Evolutionary conservation across 2,113 vertebrate genomes (phyloP).

Genomic region (Cololabis saira): DNA sequence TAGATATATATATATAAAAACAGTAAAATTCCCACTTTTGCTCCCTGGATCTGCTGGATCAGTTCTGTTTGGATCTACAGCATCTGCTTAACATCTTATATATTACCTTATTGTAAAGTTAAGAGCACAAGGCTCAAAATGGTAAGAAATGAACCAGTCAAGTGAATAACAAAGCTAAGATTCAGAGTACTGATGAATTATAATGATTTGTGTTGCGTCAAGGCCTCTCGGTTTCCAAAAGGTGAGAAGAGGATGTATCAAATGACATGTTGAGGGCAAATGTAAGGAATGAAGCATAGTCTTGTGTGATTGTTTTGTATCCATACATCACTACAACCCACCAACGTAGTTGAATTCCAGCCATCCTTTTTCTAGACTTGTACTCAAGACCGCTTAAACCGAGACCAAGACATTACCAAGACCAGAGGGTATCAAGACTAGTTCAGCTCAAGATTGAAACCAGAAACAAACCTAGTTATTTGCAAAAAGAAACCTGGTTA

Average conservation of each 20-base stretch:
- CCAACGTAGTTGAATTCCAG: constrained; percentile 7
- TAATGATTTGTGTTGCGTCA: neutral
- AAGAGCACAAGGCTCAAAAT: neutral
- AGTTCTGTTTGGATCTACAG: too few relatives aligned
- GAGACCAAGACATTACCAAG: too few relatives aligned
- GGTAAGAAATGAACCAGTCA: neutral
- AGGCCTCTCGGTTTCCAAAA: constrained; percentile 18
- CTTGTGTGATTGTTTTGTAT: neutral
- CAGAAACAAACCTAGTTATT: too few relatives aligned
- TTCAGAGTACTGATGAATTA: constrained; percentile 9
- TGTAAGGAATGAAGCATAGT: constrained; percentile 4
- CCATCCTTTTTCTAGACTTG: neutral
- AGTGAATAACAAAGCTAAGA: neutral
- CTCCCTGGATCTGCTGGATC: too few relatives aligned
- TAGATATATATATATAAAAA: too few relatives aligned
- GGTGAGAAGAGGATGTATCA: constrained; percentile 12
- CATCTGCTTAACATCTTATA: too few relatives aligned
- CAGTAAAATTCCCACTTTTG: too few relatives aligned
- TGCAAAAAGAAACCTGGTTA: too few relatives aligned
- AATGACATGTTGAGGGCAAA: constrained; percentile 6
- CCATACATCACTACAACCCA: neutral
- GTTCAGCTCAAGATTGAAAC: too few relatives aligned
- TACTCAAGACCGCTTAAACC: too few relatives aligned
- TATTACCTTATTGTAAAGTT: too few relatives aligned
- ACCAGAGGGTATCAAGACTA: too few relatives aligned